Percentiles rank a stretch among this genome's conserved stretches.
phyloP scores from a whole-genome alignment of 2,888 invertebrate species.

The Selenia dentaria region DNA sequence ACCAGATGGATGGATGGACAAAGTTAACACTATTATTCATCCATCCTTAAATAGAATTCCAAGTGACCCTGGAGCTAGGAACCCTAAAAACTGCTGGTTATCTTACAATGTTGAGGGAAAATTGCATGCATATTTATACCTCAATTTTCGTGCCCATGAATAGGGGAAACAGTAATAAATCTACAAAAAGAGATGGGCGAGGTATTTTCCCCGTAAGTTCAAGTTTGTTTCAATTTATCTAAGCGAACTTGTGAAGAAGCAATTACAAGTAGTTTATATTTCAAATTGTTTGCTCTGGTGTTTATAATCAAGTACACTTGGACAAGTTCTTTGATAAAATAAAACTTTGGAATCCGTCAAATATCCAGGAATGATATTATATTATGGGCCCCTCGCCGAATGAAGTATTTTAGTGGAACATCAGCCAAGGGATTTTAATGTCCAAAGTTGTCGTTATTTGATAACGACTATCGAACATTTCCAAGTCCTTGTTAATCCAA shows the following conservation, averaged over 20 bases:
- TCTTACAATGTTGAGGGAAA: constrained; percentile 20
- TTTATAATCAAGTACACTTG: neutral
- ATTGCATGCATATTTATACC: constrained; percentile 25
- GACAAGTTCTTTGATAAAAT: no score
- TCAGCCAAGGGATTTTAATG: no score
- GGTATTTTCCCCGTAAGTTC: constrained; percentile 9
- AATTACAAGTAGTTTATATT: constrained; percentile 7
- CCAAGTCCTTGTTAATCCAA: no score
- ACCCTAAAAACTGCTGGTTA: constrained; percentile 7
- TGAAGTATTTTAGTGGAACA: no score
- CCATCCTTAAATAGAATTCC: no score
- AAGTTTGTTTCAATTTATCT: constrained; percentile 19
- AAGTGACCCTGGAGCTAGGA: constrained; percentile 1
- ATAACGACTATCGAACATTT: no score
- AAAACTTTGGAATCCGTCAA: no score
- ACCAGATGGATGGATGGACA: no score
- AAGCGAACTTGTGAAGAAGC: constrained; percentile 4
- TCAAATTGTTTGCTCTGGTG: neutral
- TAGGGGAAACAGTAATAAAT: constrained; percentile 22
- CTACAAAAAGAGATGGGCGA: constrained; percentile 18
- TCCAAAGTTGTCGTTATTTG: no score
- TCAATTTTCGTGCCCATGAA: constrained; percentile 19
- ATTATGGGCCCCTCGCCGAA: no score
- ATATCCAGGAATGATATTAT: no score
- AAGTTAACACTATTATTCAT: no score